Evolutionary conservation across 2,888 invertebrate species (phyloP).

Genomic region (Schizotus pectinicornis): DNA sequence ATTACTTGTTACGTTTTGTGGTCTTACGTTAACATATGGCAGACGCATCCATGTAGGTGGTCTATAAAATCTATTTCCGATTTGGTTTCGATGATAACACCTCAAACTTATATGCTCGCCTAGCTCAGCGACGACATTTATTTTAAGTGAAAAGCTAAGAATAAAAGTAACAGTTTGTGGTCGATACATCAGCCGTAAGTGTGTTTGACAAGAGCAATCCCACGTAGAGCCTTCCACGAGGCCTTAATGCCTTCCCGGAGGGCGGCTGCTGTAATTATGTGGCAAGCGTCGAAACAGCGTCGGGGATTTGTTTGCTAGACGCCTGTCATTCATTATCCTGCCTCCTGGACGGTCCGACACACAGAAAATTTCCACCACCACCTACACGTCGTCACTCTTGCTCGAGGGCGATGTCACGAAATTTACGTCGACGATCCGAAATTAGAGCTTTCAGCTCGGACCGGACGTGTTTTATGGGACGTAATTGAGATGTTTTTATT

Average conservation of each 20-base stretch:
- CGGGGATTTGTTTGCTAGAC: constrained; percentile 48
- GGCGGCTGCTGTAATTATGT: constrained; percentile 52
- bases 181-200: constrained; percentile 49
- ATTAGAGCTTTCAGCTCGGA: no score
- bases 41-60: no score
- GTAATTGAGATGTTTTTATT: no score
- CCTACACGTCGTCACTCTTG: no score
- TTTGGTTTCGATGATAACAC: constrained; percentile 3
- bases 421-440: no score
- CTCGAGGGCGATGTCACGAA: no score
- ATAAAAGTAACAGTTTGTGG: constrained; percentile 44
- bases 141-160: constrained; percentile 28
- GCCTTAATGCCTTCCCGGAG: constrained; percentile 44
- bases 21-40: no score
- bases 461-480: no score
- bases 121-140: constrained; percentile 1
- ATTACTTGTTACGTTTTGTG: no score
- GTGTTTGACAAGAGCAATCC: constrained; percentile 52
- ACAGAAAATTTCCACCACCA: constrained; percentile 4
- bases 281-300: constrained; percentile 50
- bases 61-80: no score
- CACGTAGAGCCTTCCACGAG: constrained; percentile 48
- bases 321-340: constrained; percentile 47
- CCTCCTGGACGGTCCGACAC: constrained; percentile 20
- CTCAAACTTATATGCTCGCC: constrained; percentile 11